Conservation (phyloP, 2,113 vertebrate species). For the Cyanoliseus patagonus region DNA sequence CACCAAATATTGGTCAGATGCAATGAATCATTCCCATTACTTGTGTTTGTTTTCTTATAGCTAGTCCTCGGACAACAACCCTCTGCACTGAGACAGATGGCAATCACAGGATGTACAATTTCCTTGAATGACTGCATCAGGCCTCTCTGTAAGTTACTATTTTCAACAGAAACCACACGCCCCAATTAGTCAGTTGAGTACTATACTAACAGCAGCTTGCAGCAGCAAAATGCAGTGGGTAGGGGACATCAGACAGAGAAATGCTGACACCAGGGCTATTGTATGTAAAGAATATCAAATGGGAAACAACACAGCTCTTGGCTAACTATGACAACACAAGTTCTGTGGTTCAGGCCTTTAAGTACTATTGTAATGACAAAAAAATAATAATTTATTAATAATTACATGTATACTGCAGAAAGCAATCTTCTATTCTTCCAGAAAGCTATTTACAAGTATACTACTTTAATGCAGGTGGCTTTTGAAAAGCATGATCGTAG, state of each 20-base stretch:
- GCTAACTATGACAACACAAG: neutral
- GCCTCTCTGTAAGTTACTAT: neutral
- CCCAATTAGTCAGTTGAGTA: neutral
- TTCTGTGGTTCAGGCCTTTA: neutral
- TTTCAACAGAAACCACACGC: neutral
- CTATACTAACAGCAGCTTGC: neutral
- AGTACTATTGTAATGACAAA: neutral
- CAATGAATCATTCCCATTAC: neutral
- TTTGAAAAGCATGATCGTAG: neutral
- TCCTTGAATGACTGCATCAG: neutral
- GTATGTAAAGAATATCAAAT: neutral
- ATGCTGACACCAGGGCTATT: neutral
- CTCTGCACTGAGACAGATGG: neutral
- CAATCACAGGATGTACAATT: neutral
- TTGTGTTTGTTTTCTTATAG: neutral
- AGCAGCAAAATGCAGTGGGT: neutral
- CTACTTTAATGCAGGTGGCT: neutral
- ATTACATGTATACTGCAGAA: neutral
- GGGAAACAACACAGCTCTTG: neutral
- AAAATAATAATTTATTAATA: neutral
- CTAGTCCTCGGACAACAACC: neutral
- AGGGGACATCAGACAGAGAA: neutral
- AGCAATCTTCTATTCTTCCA: neutral
- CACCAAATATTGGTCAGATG: neutral
- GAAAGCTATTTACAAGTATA: neutral